phyloP scores from a whole-genome alignment of 2,797 vertebrate species.

The Catamblyrhynchus diadema region DNA sequence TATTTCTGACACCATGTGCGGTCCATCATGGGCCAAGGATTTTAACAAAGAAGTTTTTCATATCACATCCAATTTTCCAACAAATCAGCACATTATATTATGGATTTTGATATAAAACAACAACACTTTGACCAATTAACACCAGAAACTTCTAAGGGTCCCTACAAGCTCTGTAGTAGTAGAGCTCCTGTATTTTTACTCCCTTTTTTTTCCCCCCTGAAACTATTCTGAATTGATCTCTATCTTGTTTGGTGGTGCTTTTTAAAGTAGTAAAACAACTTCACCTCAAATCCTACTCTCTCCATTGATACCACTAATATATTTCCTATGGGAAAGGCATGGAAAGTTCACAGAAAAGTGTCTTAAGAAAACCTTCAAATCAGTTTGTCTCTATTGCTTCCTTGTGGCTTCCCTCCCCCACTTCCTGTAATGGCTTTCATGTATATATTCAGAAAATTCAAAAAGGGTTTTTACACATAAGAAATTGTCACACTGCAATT shows the following conservation, averaged over 20 bases:
- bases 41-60: not conserved
- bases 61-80: not conserved
- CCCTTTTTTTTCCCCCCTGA: rapidly evolving
- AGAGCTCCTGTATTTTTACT: not conserved
- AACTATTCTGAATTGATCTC: not conserved
- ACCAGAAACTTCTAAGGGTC: not conserved
- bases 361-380: not conserved
- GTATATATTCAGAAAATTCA: not conserved
- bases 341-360: not conserved
- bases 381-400: not conserved
- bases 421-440: not conserved
- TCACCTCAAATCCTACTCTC: not conserved
- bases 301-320: not conserved
- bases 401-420: rapidly evolving
- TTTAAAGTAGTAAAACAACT: not conserved
- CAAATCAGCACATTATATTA: not conserved
- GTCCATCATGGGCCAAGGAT: not conserved
- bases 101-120: not conserved
- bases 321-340: not conserved
- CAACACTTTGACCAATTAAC: not conserved
- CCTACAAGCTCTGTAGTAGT: not conserved
- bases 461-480: not conserved
- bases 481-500: not conserved
- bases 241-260: not conserved
- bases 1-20: not conserved